Conservation (phyloP, 2,113 vertebrate genomes). For the Platycercus adscitus region DNA sequence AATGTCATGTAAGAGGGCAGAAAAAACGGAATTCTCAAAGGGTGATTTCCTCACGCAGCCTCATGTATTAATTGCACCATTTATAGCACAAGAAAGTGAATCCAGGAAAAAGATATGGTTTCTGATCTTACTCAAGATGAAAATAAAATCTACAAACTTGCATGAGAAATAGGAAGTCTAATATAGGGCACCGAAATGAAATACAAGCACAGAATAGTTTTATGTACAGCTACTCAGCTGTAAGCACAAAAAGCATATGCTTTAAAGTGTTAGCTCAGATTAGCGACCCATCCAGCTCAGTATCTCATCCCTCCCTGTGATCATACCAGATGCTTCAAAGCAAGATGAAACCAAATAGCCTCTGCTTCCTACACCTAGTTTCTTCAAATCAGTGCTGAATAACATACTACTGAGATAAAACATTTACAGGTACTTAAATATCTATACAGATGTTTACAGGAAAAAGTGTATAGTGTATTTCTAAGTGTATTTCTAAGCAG, state of each 20-base stretch:
- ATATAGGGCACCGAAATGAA: neutral
- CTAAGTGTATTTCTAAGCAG: neutral
- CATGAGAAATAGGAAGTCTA: neutral
- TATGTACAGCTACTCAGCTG: neutral
- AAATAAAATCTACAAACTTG: neutral
- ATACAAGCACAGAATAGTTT: neutral
- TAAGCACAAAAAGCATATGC: neutral
- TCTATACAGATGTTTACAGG: neutral
- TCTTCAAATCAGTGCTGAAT: neutral
- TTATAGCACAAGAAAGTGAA: neutral
- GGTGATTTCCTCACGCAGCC: neutral
- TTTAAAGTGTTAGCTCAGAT: neutral
- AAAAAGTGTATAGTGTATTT: neutral
- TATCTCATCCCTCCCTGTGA: neutral
- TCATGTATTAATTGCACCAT: neutral
- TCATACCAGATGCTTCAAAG: neutral
- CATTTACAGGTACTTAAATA: neutral
- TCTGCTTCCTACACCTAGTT: neutral
- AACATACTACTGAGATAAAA: neutral
- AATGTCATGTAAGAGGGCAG: neutral
- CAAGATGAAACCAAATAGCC: neutral
- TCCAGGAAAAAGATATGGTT: neutral
- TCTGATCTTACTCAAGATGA: neutral
- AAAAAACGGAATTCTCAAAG: neutral
- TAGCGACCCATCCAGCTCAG: neutral